Evolutionary conservation across 1,140 invertebrate genomes (phyloP).

Genomic region (Hycleus phaleratus): DNA sequence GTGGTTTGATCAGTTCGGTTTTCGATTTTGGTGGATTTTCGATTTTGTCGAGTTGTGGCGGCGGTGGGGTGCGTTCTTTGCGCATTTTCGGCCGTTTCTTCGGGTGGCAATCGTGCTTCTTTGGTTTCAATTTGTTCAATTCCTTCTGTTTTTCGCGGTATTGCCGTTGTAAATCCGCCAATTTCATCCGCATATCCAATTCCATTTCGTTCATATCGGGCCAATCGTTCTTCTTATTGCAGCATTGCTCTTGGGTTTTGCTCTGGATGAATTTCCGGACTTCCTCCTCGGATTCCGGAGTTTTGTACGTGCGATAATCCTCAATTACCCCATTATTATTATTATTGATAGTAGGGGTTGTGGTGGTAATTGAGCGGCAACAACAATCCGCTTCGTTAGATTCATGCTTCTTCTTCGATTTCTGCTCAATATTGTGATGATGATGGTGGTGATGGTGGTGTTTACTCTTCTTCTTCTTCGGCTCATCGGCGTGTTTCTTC

Average conservation of each 20-base stretch:
- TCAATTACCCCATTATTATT: constrained; percentile 12
- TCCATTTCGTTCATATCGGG: constrained; percentile 65
- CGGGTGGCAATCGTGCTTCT: constrained; percentile 35
- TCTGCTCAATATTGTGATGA: constrained; percentile 3
- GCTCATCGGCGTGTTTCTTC: constrained; percentile 32
- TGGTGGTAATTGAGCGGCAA: background rate
- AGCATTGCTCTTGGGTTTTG: constrained; percentile 31
- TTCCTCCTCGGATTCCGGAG: constrained; percentile 42
- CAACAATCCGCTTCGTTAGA: constrained; percentile 10
- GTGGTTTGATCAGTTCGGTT: constrained; percentile 37
- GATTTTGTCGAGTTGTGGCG: constrained; percentile 39
- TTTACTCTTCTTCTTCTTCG: constrained; percentile 5
- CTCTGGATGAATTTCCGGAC: constrained; percentile 43
- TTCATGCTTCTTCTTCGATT: constrained; percentile 20
- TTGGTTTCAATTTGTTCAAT: constrained; percentile 59
- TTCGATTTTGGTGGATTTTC: constrained; percentile 22
- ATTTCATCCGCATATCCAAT: constrained; percentile 65
- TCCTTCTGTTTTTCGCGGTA: constrained; percentile 78
- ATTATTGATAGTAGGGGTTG: too few species aligned
- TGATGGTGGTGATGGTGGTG: too few species aligned
- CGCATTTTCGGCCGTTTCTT: constrained; percentile 40
- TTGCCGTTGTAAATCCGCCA: constrained; percentile 72
- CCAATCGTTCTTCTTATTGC: constrained; percentile 42
- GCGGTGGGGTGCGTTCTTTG: constrained; percentile 34
- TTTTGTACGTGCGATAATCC: constrained; percentile 39